Evolutionary conservation across 2,888 invertebrate species (phyloP).

Genomic region (Agrochola lota): DNA sequence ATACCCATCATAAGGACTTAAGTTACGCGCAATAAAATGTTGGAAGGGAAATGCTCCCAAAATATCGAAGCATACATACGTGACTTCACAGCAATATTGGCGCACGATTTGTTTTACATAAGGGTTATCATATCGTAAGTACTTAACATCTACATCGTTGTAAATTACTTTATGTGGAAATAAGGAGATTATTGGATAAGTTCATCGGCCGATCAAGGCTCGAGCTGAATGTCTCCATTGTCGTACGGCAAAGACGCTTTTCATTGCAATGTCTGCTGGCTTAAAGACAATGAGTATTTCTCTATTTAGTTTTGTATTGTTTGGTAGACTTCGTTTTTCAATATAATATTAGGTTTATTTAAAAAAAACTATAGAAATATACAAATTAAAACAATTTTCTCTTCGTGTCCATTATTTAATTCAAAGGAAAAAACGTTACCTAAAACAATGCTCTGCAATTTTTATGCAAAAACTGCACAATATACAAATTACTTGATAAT

Average conservation of each 20-base stretch:
- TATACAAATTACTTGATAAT: no score
- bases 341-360: not conserved
- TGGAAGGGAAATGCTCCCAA: slow-evolving; percentile 16
- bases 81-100: slow-evolving; percentile 44
- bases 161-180: slow-evolving; percentile 67
- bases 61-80: slow-evolving; percentile 22
- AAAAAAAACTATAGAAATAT: not conserved
- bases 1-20: slow-evolving; percentile 21
- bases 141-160: slow-evolving; percentile 52
- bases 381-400: not conserved
- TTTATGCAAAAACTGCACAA: no score
- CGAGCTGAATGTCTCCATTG: slow-evolving; percentile 49
- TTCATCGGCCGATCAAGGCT: slow-evolving; percentile 70
- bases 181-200: slow-evolving; percentile 65
- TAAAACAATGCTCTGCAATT: not conserved
- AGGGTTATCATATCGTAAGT: slow-evolving; percentile 56
- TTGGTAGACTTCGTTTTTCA: no score
- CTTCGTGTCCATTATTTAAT: no score
- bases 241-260: slow-evolving; percentile 17
- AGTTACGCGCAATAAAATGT: slow-evolving; percentile 43
- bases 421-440: not conserved
- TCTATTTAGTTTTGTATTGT: not conserved
- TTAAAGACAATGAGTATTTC: not conserved
- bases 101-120: slow-evolving; percentile 54
- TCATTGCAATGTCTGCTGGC: not conserved